A percentile compares a stretch with the other conserved stretches of the same genome.
Conservation (phyloP, 2,113 vertebrate species). For the Phyllopteryx taeniolatus region DNA sequence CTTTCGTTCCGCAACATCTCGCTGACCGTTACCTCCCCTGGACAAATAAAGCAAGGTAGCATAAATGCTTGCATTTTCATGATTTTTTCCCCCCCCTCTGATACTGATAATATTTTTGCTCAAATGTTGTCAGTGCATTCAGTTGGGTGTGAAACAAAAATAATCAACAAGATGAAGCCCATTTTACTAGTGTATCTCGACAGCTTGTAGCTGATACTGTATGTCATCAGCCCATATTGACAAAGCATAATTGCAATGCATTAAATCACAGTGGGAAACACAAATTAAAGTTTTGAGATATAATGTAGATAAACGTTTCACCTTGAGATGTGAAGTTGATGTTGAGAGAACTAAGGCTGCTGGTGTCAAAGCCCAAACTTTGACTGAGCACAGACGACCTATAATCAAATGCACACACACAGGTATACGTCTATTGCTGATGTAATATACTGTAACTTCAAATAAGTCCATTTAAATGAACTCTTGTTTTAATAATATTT, state of each 20-base stretch:
- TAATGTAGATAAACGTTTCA: constrained; percentile 29
- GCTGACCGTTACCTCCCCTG: constrained; percentile 56
- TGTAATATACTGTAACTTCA: not conserved
- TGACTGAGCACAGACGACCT: constrained; percentile 55
- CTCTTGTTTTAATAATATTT: not conserved
- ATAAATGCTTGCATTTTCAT: not conserved
- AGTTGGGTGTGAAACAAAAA: not conserved
- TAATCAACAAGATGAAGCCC: not conserved
- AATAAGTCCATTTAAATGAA: not conserved
- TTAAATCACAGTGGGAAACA: not conserved
- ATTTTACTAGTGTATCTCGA: not conserved
- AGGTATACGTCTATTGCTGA: not conserved
- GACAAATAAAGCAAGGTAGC: constrained; percentile 12
- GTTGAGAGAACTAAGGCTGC: constrained; percentile 37
- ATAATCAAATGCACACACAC: constrained; percentile 20
- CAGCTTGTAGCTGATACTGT: not conserved
- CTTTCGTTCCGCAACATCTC: constrained; percentile 62
- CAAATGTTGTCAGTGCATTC: not conserved
- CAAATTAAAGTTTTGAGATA: not conserved
- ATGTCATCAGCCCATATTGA: not conserved
- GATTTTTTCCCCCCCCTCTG: not conserved
- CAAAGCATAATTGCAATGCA: not conserved
- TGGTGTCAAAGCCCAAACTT: constrained; percentile 57
- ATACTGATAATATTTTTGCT: not conserved
- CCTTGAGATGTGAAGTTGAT: constrained; percentile 55